These are phyloP conservation scores for Torymus aiolomorphi DNA, from an alignment of 2,888 invertebrate species.

Conservation along the genomic window DNA sequence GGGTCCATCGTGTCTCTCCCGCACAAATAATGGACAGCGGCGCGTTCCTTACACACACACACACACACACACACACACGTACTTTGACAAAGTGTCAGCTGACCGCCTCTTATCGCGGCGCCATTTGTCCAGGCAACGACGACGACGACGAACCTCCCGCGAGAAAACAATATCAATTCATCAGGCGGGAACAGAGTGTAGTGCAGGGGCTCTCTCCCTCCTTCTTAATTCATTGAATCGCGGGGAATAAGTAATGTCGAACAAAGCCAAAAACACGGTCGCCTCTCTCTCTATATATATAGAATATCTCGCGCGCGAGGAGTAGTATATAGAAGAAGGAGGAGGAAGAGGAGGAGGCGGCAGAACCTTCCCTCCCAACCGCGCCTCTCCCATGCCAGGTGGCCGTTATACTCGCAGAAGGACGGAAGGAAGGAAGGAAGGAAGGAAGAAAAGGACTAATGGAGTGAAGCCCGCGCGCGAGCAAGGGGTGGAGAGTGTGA, in stretches of 20 bases:
- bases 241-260: constrained; percentile 52
- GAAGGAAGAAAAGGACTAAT: constrained; percentile 52
- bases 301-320: constrained; percentile 2
- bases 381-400: constrained; percentile 38
- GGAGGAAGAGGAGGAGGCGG: too few relatives aligned
- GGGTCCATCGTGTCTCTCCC: background rate
- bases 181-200: background rate
- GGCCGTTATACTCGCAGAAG: constrained; percentile 33
- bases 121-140: constrained; percentile 31
- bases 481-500: background rate
- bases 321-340: too few relatives aligned
- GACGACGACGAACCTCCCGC: background rate
- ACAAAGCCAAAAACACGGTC: constrained; percentile 53
- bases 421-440: constrained; percentile 34
- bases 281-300: too few relatives aligned
- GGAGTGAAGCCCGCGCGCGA: constrained; percentile 26
- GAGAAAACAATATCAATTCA: constrained; percentile 38
- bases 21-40: constrained; percentile 1
- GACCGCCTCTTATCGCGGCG: constrained; percentile 28
- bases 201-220: background rate
- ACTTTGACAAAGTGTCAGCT: constrained; percentile 39
- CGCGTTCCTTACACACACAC: too few relatives aligned
- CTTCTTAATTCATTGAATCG: constrained; percentile 46
- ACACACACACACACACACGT: too few relatives aligned
- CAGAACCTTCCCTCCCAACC: too few relatives aligned